Evolutionary conservation across 2,888 invertebrate genomes (phyloP), one percentile per base, ranked within the genome.

Genomic region (Diarsia brunnea): DNA sequence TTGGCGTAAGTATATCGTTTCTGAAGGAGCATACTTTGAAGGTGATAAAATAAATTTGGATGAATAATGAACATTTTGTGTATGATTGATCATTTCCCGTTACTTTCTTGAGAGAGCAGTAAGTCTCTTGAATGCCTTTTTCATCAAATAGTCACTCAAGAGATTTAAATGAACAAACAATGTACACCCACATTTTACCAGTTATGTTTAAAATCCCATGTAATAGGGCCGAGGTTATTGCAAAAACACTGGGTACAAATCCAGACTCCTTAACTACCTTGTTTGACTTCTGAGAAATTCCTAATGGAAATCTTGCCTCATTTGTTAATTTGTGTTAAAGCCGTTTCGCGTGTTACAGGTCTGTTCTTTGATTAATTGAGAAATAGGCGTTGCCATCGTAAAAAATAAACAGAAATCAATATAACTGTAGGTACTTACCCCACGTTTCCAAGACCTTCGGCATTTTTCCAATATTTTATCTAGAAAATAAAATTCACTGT

Each of bases 401-500:
- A 51, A 24, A 47, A 47, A 16, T 31, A 47, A 31, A 27, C 27
- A 2, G 21, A 5, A 14, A 63, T 19, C 4, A 38, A 51, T 21
- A 61, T 38, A 38, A 43, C 27, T 27, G 38, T 49, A 43, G 19
- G 2, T 67, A 81, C 64, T 70, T 79, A 82, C 82, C 74, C 45
- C 79, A 71, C 16, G 4, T 1, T 63, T 69, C 11, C 58, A 66
- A 68, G 55, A 38, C 14, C 1, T 74, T 58, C 61, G 82, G 61
- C 82, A 82, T 82, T 75, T 75, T 82, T 82, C 49, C 61, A 69
- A 63, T 66, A 70, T 67, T 75, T 63, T 31, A 82, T 82, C 82
- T 82, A 82, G 24, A 82, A 82, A 82, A 82, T 75, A 86, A 84
- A 82, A 72, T 70, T 72, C 63, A 63, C 84, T 21, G 61, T 86